Percentiles rank a stretch among this genome's conserved stretches.
These are phyloP conservation scores for Palythoa grandis DNA, from an alignment of 92 coral and sea anemone species.

Conservation along the genomic window DNA sequence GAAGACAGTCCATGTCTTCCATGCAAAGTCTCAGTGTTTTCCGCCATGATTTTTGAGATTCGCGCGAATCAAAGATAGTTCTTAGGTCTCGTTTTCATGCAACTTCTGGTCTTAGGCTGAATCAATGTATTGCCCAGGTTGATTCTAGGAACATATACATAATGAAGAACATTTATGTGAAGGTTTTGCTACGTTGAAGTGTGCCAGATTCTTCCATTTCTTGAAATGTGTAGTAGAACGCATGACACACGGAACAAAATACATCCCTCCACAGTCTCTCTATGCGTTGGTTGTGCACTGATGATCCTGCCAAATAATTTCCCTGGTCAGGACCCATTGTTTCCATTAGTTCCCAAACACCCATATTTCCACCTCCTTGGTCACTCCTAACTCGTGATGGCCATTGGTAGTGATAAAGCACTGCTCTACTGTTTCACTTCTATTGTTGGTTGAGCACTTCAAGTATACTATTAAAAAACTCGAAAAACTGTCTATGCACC, in stretches of 20 bases:
- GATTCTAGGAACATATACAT: constrained; percentile 34
- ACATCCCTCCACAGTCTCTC: constrained; percentile 2
- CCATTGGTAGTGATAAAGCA: constrained; percentile 34
- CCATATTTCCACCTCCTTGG: constrained; percentile 52
- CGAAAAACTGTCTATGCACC: constrained; percentile 46
- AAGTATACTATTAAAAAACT: constrained; percentile 41
- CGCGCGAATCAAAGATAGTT: too few relatives aligned
- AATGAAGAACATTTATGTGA: constrained; percentile 42
- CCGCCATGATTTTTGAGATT: too few relatives aligned
- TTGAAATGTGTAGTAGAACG: neutral
- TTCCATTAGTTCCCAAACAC: constrained; percentile 43
- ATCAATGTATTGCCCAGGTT: neutral
- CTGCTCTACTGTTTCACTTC: constrained; percentile 9
- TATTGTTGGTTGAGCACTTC: constrained; percentile 54
- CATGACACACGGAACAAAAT: neutral
- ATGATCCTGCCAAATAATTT: neutral
- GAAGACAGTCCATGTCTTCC: too few relatives aligned
- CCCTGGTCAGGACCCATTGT: neutral
- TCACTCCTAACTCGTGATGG: constrained; percentile 53
- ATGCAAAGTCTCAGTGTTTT: too few relatives aligned
- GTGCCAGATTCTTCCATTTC: neutral
- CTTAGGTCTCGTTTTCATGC: too few relatives aligned
- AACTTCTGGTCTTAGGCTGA: too few relatives aligned
- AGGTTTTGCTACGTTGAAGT: constrained; percentile 26
- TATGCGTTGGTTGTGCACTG: neutral